A percentile compares a stretch with the other conserved stretches of the same genome.
These are phyloP conservation scores for Lepidochrysops patricia DNA, from an alignment of 2,888 invertebrate genomes.

Conservation along the genomic window DNA sequence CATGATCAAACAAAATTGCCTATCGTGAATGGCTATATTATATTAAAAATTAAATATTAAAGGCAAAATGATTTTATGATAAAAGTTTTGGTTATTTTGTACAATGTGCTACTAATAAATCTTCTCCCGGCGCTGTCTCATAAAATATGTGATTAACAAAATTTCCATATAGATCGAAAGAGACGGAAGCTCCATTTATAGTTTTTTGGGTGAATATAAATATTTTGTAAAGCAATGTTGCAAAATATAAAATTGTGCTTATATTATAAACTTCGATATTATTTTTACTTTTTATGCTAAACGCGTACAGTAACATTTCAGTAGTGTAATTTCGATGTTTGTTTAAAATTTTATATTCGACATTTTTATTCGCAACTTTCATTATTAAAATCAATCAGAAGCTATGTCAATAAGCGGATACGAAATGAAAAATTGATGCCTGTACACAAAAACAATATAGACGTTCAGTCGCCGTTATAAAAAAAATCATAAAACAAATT, in stretches of 20 bases:
- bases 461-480: not conserved
- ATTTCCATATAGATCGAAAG: slow-evolving; percentile 9
- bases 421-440: not conserved
- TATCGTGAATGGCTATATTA: not conserved
- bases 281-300: not conserved
- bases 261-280: not conserved
- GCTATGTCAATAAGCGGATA: not conserved
- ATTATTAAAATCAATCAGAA: not conserved
- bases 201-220: not conserved
- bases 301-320: not conserved
- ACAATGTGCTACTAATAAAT: slow-evolving; percentile 7
- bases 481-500: slow-evolving; percentile 5
- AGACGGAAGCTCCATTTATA: not conserved
- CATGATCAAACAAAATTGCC: no score
- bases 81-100: not conserved
- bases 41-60: not conserved
- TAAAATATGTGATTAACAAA: slow-evolving; percentile 9
- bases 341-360: not conserved
- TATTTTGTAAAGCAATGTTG: not conserved
- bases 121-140: slow-evolving; percentile 4
- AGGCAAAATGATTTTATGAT: not conserved
- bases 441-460: not conserved
- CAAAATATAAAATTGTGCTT: not conserved
- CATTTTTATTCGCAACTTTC: not conserved
- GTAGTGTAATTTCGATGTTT: not conserved